A percentile compares a stretch with the other conserved stretches of the same genome.
These are phyloP conservation scores for Rhopalosiphum maidis DNA, from an alignment of 1,140 invertebrate species.

Conservation along the genomic window DNA sequence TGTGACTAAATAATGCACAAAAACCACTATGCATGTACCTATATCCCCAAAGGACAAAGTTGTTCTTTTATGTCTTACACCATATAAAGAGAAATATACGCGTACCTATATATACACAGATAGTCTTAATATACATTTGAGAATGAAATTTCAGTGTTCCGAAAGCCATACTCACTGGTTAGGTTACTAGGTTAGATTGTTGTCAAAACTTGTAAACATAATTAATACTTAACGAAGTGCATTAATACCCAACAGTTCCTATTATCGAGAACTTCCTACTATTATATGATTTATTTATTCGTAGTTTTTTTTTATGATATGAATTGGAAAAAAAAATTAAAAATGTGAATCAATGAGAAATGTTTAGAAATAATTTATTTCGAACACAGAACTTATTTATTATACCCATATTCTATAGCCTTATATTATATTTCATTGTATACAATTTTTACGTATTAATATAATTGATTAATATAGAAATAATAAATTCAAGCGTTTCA, in stretches of 20 bases:
- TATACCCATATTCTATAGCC: background rate
- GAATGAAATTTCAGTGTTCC: background rate
- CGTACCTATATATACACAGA: background rate
- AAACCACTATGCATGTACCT: background rate
- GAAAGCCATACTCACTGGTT: background rate
- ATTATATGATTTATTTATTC: background rate
- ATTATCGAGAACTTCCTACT: background rate
- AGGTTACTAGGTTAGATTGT: background rate
- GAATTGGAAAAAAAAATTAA: background rate
- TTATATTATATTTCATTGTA: background rate
- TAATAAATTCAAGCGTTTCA: background rate
- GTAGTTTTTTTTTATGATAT: background rate
- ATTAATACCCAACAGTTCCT: background rate
- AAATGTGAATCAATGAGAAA: background rate
- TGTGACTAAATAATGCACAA: conserved; percentile 4
- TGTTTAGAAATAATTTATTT: background rate
- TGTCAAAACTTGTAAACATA: background rate
- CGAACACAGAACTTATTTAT: background rate
- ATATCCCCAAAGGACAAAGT: background rate
- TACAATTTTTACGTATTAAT: background rate
- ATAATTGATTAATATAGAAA: background rate
- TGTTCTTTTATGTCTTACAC: background rate
- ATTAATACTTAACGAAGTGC: background rate
- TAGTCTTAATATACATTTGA: background rate
- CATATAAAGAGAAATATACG: background rate